Evolutionary conservation across 2,888 invertebrate genomes (phyloP).

Genomic region (Apoderus coryli): DNA sequence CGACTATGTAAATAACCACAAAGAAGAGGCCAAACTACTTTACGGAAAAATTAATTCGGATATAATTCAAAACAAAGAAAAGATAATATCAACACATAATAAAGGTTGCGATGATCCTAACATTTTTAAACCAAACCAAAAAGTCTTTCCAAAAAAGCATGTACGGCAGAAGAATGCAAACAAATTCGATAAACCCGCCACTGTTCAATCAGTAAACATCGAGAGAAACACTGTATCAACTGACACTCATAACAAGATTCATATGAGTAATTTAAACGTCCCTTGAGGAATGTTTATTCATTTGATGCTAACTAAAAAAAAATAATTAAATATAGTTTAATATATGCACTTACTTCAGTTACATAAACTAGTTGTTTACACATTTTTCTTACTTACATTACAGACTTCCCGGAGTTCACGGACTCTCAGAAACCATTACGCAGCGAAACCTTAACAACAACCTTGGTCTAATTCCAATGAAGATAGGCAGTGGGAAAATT

Average conservation of each 20-base stretch:
- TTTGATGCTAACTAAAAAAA: too few species aligned
- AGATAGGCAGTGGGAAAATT: too few species aligned
- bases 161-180: slow-evolving; percentile 1
- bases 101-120: not conserved
- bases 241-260: not conserved
- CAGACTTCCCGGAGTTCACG: too few species aligned
- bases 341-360: too few species aligned
- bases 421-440: too few species aligned
- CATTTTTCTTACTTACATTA: too few species aligned
- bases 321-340: too few species aligned
- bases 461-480: too few species aligned
- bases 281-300: not conserved
- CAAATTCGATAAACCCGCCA: not conserved
- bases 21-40: slow-evolving; percentile 1
- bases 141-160: slow-evolving; percentile 2
- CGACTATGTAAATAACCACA: slow-evolving; percentile 1
- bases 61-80: not conserved
- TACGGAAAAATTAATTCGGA: not conserved
- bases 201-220: too few species aligned
- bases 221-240: too few species aligned
- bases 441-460: too few species aligned
- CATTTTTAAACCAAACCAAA: not conserved
- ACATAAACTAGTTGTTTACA: too few species aligned
- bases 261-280: slow-evolving; percentile 3
- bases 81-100: not conserved